A percentile compares a stretch with the other conserved stretches of the same genome.
phyloP scores from a whole-genome alignment of 2,113 vertebrate species.

The Corythaeola cristata region DNA sequence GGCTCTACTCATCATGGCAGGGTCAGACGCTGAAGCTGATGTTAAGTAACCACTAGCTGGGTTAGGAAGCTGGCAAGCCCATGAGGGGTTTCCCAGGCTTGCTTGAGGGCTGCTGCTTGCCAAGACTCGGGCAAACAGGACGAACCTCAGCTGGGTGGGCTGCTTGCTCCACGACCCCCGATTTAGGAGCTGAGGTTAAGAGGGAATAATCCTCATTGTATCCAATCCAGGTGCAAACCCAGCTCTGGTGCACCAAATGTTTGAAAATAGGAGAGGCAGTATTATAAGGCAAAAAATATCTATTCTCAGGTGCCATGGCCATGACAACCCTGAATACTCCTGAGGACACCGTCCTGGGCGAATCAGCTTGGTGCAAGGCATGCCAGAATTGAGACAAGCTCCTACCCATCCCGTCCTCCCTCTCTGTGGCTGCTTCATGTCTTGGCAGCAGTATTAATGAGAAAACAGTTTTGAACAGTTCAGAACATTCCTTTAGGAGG shows the following conservation, averaged over 20 bases:
- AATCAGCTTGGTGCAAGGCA: not conserved
- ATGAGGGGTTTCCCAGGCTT: fast-evolving
- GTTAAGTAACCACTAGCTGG: not conserved
- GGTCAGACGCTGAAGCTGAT: not conserved
- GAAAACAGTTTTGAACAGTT: slow-evolving; percentile 38
- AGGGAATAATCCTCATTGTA: not conserved
- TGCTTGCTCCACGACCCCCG: fast-evolving
- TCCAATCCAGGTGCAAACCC: not conserved
- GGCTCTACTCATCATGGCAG: not conserved
- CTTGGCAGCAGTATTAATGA: slow-evolving; percentile 21
- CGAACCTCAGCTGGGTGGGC: not conserved
- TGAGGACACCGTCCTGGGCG: not conserved
- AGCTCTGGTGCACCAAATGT: not conserved
- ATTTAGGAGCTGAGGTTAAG: not conserved
- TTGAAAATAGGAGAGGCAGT: not conserved
- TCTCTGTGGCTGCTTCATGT: not conserved
- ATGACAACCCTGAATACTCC: not conserved
- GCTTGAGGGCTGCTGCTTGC: fast-evolving
- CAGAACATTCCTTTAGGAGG: slow-evolving; percentile 17
- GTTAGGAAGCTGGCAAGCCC: not conserved
- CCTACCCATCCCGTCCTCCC: not conserved
- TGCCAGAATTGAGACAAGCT: fast-evolving
- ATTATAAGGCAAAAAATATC: not conserved
- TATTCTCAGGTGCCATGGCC: not conserved
- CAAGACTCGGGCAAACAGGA: not conserved